Conservation (phyloP, 2,888 invertebrate species). For the Parelbella ahira region DNA sequence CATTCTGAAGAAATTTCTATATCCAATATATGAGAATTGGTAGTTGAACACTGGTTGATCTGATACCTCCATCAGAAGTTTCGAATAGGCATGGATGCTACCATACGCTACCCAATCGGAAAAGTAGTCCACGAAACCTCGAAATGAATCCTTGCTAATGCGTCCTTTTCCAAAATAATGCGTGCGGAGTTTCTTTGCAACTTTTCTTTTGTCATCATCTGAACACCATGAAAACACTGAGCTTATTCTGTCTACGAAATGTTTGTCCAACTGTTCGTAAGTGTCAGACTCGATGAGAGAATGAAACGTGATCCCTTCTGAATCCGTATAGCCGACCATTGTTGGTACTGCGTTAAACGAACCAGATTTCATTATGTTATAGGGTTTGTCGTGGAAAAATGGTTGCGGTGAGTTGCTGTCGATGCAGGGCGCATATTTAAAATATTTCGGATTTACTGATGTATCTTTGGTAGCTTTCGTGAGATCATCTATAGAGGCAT, state of each 20-base stretch:
- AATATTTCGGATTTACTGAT: constrained; percentile 54
- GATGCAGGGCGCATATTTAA: constrained; percentile 64
- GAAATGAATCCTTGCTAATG: constrained; percentile 39
- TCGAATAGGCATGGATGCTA: constrained; percentile 49
- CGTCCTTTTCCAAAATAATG: constrained; percentile 52
- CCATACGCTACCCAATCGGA: constrained; percentile 62
- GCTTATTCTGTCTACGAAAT: constrained; percentile 56
- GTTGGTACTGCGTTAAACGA: constrained; percentile 61
- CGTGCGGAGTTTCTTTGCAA: constrained; percentile 47
- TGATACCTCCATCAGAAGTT: constrained; percentile 46
- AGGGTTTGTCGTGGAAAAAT: constrained; percentile 62
- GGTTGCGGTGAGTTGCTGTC: constrained; percentile 52
- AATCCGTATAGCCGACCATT: constrained; percentile 52
- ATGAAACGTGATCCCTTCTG: constrained; percentile 63
- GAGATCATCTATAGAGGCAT: constrained; percentile 43
- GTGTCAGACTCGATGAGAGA: constrained; percentile 47
- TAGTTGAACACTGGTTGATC: constrained; percentile 58
- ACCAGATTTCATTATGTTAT: constrained; percentile 53
- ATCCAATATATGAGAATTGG: constrained; percentile 59
- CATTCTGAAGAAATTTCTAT: constrained; percentile 54
- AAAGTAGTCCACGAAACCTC: constrained; percentile 48
- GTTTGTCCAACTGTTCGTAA: constrained; percentile 48
- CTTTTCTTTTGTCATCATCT: constrained; percentile 40
- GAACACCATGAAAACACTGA: constrained; percentile 61
- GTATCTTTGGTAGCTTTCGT: constrained; percentile 46